Evolutionary conservation across 2,888 invertebrate genomes (phyloP).

Genomic region (Macropis europaea): DNA sequence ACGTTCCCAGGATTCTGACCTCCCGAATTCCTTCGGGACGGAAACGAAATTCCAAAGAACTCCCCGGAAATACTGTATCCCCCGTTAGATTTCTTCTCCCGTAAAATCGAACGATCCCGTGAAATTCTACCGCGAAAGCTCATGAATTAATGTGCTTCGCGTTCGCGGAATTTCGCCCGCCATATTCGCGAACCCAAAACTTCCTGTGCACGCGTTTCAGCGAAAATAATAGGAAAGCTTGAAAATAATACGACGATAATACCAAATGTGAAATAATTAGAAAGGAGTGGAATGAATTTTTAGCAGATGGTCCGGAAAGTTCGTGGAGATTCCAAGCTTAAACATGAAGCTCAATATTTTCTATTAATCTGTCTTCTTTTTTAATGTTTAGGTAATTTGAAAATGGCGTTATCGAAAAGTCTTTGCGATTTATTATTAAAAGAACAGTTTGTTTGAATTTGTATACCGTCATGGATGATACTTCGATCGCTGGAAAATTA

Average conservation of each 20-base stretch:
- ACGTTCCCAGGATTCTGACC: constrained; percentile 53
- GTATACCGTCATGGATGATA: too few species aligned
- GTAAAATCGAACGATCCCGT: constrained; percentile 15
- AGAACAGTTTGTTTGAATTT: too few species aligned
- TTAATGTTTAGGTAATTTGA: too few species aligned
- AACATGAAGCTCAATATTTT: too few species aligned
- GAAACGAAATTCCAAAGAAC: constrained; percentile 57
- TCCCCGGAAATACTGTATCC: constrained; percentile 27
- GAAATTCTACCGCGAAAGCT: constrained; percentile 3
- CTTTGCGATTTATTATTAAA: too few species aligned
- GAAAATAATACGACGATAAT: neutral
- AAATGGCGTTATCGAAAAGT: too few species aligned
- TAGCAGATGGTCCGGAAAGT: too few species aligned
- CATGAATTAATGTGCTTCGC: neutral
- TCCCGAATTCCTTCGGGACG: constrained; percentile 54
- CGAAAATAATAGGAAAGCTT: neutral
- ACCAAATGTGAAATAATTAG: too few species aligned
- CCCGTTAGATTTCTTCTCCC: constrained; percentile 12
- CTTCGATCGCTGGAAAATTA: too few species aligned
- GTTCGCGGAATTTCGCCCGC: constrained; percentile 4
- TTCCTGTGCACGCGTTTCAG: neutral
- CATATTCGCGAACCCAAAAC: neutral
- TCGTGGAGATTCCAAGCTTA: too few species aligned
- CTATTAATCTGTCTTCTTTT: too few species aligned
- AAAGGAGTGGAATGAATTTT: too few species aligned